These are phyloP conservation scores for Nyctibius grandis DNA, from an alignment of 2,797 vertebrate genomes.

Conservation along the genomic window DNA sequence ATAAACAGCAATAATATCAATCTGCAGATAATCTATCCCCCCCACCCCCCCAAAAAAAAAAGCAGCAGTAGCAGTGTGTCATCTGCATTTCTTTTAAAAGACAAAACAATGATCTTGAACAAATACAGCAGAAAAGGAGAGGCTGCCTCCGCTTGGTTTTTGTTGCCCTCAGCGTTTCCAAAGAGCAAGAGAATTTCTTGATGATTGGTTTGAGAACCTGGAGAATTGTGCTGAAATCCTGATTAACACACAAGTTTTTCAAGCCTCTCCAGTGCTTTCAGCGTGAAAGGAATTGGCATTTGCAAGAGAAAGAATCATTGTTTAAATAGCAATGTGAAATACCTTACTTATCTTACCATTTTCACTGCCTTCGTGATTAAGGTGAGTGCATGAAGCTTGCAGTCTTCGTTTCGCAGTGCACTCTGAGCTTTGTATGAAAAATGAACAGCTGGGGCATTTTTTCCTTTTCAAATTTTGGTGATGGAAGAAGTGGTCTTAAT, in stretches of 20 bases:
- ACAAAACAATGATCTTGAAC: slow-evolving; percentile 6
- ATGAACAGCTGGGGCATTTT: background rate
- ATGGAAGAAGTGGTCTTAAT: slow-evolving; percentile 23
- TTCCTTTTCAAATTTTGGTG: background rate
- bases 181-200: background rate
- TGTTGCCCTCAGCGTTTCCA: background rate
- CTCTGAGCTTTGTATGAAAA: background rate
- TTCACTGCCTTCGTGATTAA: slow-evolving; percentile 24
- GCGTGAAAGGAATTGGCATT: slow-evolving; percentile 11
- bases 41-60: background rate
- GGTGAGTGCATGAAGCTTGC: slow-evolving; percentile 18
- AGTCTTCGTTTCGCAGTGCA: background rate
- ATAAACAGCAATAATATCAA: background rate
- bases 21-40: slow-evolving; percentile 4
- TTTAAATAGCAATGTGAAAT: slow-evolving; percentile 53
- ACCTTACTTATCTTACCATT: slow-evolving; percentile 46
- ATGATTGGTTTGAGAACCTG: slow-evolving; percentile 20
- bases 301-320: slow-evolving; percentile 45
- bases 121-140: background rate
- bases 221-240: slow-evolving; percentile 25
- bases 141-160: background rate
- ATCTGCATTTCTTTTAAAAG: slow-evolving; percentile 12
- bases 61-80: background rate
- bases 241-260: slow-evolving; percentile 22
- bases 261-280: slow-evolving; percentile 43